Evolutionary conservation across 1,140 invertebrate species (phyloP).

Genomic region (Olivierus martensii): DNA sequence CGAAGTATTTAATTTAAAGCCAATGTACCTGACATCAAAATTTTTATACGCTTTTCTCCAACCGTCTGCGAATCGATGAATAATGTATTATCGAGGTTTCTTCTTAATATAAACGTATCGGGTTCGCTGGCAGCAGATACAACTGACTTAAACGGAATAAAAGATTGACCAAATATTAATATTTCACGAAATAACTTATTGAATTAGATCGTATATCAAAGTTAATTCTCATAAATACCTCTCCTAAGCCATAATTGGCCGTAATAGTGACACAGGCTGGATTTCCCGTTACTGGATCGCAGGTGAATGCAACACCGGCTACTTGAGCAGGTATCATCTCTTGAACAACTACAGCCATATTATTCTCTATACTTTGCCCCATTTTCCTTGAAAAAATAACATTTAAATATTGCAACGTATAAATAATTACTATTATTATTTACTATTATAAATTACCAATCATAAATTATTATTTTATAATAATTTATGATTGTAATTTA

Average conservation of each 20-base stretch:
- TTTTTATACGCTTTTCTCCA: no score
- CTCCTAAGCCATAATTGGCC: constrained; percentile 63
- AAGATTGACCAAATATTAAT: no score
- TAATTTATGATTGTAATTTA: no score
- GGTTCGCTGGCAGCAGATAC: constrained; percentile 57
- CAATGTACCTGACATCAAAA: no score
- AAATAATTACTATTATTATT: no score
- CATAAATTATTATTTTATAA: no score
- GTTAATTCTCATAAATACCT: constrained; percentile 39
- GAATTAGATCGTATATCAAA: constrained; percentile 8
- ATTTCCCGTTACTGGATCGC: constrained; percentile 52
- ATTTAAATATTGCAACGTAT: no score
- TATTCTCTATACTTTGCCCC: constrained; percentile 44
- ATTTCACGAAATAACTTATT: no score
- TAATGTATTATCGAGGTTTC: no score
- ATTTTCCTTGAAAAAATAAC: constrained; percentile 35
- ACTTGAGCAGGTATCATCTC: constrained; percentile 50
- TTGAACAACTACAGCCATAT: constrained; percentile 68
- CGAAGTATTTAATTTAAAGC: no score
- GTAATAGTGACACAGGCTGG: constrained; percentile 49
- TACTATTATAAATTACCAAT: no score
- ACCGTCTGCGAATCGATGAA: no score
- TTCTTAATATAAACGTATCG: constrained; percentile 41
- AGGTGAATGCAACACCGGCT: constrained; percentile 65
- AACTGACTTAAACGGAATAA: constrained; percentile 41